Evolutionary conservation across 2,113 vertebrate species (phyloP).

Genomic region (Chaenogobius annularis): DNA sequence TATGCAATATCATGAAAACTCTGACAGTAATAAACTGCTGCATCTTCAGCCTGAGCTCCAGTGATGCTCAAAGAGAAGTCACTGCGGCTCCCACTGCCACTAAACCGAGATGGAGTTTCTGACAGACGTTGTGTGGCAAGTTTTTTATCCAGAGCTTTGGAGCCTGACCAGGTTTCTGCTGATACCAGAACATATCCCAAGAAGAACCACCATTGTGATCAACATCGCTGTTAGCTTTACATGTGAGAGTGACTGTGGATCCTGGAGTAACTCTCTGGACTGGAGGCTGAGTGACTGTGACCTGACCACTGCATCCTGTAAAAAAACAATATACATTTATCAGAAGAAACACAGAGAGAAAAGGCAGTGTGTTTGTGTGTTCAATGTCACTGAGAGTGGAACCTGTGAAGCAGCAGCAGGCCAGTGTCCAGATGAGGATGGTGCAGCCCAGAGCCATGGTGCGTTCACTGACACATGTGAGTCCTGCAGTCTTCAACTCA

Average conservation of each 20-base stretch:
- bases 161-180: conserved; percentile 55
- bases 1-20: background rate
- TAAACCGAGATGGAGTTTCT: conserved; percentile 38
- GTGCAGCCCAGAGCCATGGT: conserved; percentile 49
- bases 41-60: conserved; percentile 42
- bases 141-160: conserved; percentile 40
- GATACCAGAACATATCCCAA: conserved; percentile 47
- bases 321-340: conserved; percentile 29
- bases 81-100: conserved; percentile 43
- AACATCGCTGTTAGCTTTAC: conserved; percentile 29
- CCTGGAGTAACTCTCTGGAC: conserved; percentile 23
- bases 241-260: conserved; percentile 38
- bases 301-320: conserved; percentile 53
- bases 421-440: conserved; percentile 24
- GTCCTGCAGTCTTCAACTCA: conserved; percentile 44
- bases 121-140: background rate
- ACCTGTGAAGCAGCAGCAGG: conserved; percentile 33
- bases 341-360: conserved; percentile 20
- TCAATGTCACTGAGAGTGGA: conserved; percentile 16
- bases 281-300: conserved; percentile 59
- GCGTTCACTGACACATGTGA: conserved; percentile 32
- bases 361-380: conserved; percentile 17
- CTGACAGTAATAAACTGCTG: conserved; percentile 50
- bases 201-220: background rate
- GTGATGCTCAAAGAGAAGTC: conserved; percentile 51